A percentile compares a stretch with the other conserved stretches of the same genome.
Conservation (phyloP, 1,140 invertebrate species). For the Plectus sambesii region DNA sequence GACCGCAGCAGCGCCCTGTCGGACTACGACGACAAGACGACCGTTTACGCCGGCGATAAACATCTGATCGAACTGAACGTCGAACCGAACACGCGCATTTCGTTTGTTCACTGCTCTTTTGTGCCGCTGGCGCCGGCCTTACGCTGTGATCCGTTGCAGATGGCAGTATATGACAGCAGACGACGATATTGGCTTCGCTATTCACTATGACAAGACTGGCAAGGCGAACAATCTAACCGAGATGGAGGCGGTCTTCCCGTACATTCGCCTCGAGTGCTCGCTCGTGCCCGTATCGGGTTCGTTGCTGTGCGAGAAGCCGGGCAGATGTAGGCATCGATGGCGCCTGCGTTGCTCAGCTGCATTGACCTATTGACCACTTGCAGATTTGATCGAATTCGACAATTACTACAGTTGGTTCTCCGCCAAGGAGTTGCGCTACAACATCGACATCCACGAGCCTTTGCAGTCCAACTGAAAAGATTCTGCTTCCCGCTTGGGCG, state of each 20-base stretch:
- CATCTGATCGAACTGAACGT: constrained; percentile 42
- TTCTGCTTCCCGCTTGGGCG: no score
- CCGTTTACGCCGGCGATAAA: constrained; percentile 43
- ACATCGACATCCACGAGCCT: constrained; percentile 44
- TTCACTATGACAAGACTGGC: constrained; percentile 34
- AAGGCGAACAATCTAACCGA: constrained; percentile 41
- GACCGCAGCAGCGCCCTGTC: constrained; percentile 32
- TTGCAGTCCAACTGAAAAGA: no score
- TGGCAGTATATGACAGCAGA: constrained; percentile 46
- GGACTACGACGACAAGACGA: constrained; percentile 45
- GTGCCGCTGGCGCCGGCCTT: background rate
- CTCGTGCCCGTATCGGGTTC: constrained; percentile 38
- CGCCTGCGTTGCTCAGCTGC: background rate
- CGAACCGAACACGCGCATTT: constrained; percentile 35
- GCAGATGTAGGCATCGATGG: constrained; percentile 35
- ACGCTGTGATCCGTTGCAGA: constrained; percentile 17
- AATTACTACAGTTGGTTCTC: constrained; percentile 45
- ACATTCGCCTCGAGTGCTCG: constrained; percentile 44
- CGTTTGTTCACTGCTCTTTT: constrained; percentile 22
- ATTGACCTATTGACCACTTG: constrained; percentile 12
- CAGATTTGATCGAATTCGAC: constrained; percentile 45
- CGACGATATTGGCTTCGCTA: constrained; percentile 43
- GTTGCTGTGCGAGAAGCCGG: constrained; percentile 33
- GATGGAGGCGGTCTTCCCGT: constrained; percentile 43
- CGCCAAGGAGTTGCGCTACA: constrained; percentile 43